Evolutionary conservation across 2,113 vertebrate species (phyloP), one percentile per base, ranked within the genome.

Genomic region (Eublepharis macularius): DNA sequence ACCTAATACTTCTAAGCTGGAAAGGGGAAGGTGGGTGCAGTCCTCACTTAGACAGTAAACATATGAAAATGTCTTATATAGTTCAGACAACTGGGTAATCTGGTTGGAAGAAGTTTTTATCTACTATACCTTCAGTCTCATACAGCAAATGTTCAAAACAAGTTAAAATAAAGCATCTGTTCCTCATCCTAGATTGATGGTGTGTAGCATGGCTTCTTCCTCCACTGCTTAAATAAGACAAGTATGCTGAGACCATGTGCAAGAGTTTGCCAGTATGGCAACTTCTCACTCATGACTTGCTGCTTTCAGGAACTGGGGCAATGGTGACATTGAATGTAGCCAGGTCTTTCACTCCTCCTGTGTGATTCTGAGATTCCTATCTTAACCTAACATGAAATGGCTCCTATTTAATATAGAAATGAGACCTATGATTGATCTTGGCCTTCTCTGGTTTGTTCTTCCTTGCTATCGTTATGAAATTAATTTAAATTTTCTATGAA

Each of bases 381-480:
- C 41, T 34, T 17, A 49, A 6, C 32, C 76, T n/a, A 68, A 1
- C 34, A 29, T 41, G 11, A 34, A 66, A 41, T 69, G 26, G 36
- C 16, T 69, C 21, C 36, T 2, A 43, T 21, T 21, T 17, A 57
- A 45, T 17, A 54, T 13, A 68, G 39, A 26, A 69, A 60, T 54
- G 19, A 26, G 17, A 1, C 73, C 57, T 26, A 4, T 73, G 68
- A 82, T 54, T n/a, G 19, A 4, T 39, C 43, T 41, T 16, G n/a
- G 24, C 2, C 36, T 54, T 79, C 36, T 29, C 24, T 26, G 6
- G n/a, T 70, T 17, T 57, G 45, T 70, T 69, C 36, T 69, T 26
- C 36, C 65, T 12, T 43, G 47, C 10, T 70, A n/a, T 41, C 32
- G 29, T 86, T 72, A 43, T 78, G 78, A 88, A 89, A 75, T 43